Evolutionary conservation across 2,113 vertebrate species (phyloP).

Genomic region (Syngnathus typhle): DNA sequence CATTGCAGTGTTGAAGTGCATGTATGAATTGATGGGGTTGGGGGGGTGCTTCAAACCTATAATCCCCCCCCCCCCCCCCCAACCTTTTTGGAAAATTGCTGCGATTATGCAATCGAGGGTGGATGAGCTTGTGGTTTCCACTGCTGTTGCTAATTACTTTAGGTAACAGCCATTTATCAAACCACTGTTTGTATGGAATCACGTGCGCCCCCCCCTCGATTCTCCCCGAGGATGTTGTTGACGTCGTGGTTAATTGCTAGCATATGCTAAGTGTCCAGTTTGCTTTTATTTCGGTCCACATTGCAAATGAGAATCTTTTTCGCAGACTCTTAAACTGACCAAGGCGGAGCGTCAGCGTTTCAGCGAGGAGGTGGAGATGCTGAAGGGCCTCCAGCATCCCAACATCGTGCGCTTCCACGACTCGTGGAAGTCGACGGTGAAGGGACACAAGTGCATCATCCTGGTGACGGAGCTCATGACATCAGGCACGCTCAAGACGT

Average conservation of each 20-base stretch:
- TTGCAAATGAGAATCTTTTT: not conserved
- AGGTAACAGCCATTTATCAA: slow-evolving; percentile 46
- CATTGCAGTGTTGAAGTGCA: slow-evolving; percentile 38
- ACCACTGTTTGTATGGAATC: slow-evolving; percentile 20
- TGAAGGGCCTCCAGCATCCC: slow-evolving; percentile 94
- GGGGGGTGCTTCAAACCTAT: slow-evolving; percentile 12
- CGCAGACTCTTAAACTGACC: slow-evolving; percentile 88
- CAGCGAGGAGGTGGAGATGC: slow-evolving; percentile 97
- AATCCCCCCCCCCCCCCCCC: slow-evolving; percentile 23
- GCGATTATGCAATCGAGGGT: slow-evolving; percentile 51
- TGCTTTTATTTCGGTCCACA: no score
- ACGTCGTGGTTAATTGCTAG: not conserved
- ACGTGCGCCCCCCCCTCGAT: not conserved
- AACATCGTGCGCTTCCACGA: slow-evolving; percentile 98
- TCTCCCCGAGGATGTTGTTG: not conserved
- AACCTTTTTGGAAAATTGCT: slow-evolving; percentile 37
- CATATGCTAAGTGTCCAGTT: not conserved
- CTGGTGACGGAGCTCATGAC: slow-evolving; percentile 98
- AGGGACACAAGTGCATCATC: slow-evolving; percentile 92
- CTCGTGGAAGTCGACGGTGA: slow-evolving; percentile 91
- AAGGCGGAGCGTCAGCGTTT: slow-evolving; percentile 89
- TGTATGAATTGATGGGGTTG: not conserved
- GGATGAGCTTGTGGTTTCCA: slow-evolving; percentile 51
- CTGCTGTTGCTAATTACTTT: slow-evolving; percentile 39
- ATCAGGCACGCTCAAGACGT: slow-evolving; percentile 64